Base-by-base conservation (phyloP, 2,888 invertebrate species). In the Anoplius nigerrimus region DNA sequence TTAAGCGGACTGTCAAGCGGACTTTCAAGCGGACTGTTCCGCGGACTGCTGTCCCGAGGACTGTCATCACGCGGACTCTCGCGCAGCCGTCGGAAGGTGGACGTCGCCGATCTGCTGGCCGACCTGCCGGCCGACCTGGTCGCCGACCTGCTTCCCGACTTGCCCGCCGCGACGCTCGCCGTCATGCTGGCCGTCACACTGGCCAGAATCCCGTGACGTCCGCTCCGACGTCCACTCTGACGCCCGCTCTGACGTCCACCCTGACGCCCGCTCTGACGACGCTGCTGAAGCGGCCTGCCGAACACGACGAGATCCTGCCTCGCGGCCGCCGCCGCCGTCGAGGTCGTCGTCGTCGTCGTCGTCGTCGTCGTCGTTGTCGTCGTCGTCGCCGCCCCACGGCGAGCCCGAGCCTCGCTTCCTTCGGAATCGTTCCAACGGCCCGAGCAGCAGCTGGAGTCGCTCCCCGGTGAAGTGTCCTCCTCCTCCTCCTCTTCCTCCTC, bases 351-450 rank as follows among this genome's bases (percentile, higher is more conserved):
- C 69, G 72, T 73, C 69, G 51, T 54, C 82, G 80, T 77, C 85
- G 82, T 74, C 86, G 82, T 75, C 84, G 85, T 69, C 87, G 82
- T n/a, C n/a, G n/a, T n/a, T n/a, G n/a, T n/a, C n/a, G n/a, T n/a
- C n/a, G n/a, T n/a, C n/a, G n/a, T 52, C 86, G 78, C 62, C 74
- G 68, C 55, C 59, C 11, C 11, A 11, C 11, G 34, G 34, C 34
- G 34, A 34, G 34, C 34, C 1, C 76, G 62, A 43, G 54, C 66
- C 56, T 62, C 64, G 1, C 34, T 34, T 22, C 71, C 69, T 66
- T 74, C 75, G 54, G 74, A 76, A 54, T 71, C 69, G 65, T 72
- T 79, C 79, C 79, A 80, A 43, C 72, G 72, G 43, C 77, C 80
- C 55, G 86, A 85, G 51, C 79, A 80, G 34, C 34, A 34, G 61